Percentiles rank a stretch among this genome's conserved stretches.
Evolutionary conservation across 2,888 invertebrate species (phyloP).

Genomic region (Eristalis pertinax): DNA sequence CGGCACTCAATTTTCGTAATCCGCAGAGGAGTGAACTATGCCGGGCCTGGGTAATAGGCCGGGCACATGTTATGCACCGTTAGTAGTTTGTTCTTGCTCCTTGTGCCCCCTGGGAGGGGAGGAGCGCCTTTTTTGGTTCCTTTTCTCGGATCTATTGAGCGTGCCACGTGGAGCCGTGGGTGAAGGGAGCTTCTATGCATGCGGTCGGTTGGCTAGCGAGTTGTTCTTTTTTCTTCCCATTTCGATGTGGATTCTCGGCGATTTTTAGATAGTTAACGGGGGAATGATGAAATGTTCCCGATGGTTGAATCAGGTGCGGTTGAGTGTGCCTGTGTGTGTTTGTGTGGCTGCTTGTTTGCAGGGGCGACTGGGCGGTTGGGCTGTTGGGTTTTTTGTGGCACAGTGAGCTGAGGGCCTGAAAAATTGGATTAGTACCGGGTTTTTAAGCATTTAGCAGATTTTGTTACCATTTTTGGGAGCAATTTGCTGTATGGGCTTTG

Average conservation of each 20-base stretch:
- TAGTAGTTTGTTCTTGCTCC: slow-evolving; percentile 66
- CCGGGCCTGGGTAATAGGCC: slow-evolving; percentile 65
- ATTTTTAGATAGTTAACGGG: slow-evolving; percentile 71
- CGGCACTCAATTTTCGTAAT: slow-evolving; percentile 72
- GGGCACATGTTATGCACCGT: slow-evolving; percentile 69
- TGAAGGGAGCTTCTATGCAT: slow-evolving; percentile 52
- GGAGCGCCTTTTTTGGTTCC: slow-evolving; percentile 47
- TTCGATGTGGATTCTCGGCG: slow-evolving; percentile 42
- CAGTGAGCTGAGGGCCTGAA: slow-evolving; percentile 70
- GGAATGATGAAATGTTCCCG: slow-evolving; percentile 35
- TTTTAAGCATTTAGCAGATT: slow-evolving; percentile 75
- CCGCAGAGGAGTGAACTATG: slow-evolving; percentile 64
- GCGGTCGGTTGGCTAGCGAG: slow-evolving; percentile 12
- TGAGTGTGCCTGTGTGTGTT: slow-evolving; percentile 3
- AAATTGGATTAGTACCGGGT: slow-evolving; percentile 76
- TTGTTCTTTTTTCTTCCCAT: not conserved
- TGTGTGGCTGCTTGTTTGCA: no score
- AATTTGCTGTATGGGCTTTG: slow-evolving; percentile 72
- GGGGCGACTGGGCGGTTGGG: not conserved
- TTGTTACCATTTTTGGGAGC: slow-evolving; percentile 73
- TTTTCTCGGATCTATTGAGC: slow-evolving; percentile 59
- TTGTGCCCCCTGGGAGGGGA: slow-evolving; percentile 22
- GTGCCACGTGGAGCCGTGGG: slow-evolving; percentile 10
- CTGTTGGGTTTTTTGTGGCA: slow-evolving; percentile 54
- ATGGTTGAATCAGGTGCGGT: not conserved